Base-by-base conservation (phyloP, 2,888 invertebrate genomes). In the Ptilodon capucinus region DNA sequence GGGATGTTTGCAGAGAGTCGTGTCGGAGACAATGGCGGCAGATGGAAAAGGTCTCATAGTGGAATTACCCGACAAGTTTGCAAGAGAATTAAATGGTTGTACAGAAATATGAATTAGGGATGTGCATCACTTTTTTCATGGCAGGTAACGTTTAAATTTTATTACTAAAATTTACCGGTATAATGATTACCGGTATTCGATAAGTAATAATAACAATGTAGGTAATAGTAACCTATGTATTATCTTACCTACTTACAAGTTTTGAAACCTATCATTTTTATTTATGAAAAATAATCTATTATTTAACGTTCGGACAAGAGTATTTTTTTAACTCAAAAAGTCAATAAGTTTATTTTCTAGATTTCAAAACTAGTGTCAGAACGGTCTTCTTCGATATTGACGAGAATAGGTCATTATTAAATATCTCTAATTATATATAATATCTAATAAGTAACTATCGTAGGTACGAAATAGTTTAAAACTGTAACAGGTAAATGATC, bases 11-110 rank as follows among this genome's bases (percentile, higher is more conserved):
- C 60, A 52, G 56, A 60, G 63, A 71, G 72, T 71, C 74, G 72
- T 75, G 72, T 53, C 48, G 64, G 66, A 81, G 71, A 84, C 82
- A 84, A 84, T 74, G 57, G 64, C 51, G 55, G 57, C 49, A 45
- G 40, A 40, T 48, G 54, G 64, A 71, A 78, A 77, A 66, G 64
- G 53, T 63, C 57, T 60, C 61, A 66, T 64, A 62, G 57, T 58
- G 60, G 65, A 70, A 74, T 68, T 60, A 60, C 60, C 63, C 60
- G 45, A 43, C 55, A 46, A 55, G 61, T 51, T 49, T 46, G 51
- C 54, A 5, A 17, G 17, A 16, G 14, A 21, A 19, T 21, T 11
- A 36, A 40, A 39, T 17, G n/a, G 19, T 14, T 13, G 13, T 25
- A 41, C 14, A 13, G 14, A 42, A 34, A 19, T 5, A 14, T 4